Evolutionary conservation across 1,140 invertebrate genomes (phyloP).

Genomic region (Ptiloglossa arizonensis): DNA sequence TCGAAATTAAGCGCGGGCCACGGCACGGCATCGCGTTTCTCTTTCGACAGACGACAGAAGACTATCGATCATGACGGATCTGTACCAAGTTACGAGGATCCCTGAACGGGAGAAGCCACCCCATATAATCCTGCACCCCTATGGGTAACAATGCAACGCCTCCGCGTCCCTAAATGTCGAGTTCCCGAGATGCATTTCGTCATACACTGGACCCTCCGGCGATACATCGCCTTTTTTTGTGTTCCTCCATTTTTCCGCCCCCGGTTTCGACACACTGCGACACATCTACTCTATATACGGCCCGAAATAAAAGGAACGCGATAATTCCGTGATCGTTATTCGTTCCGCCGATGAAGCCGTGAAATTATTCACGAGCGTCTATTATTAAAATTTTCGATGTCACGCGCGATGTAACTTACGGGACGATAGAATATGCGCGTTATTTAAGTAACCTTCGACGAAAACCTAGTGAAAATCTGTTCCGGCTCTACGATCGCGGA

Average conservation of each 20-base stretch:
- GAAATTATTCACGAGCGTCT: background rate
- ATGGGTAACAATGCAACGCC: conserved; percentile 73
- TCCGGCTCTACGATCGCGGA: too few relatives aligned
- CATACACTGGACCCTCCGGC: conserved; percentile 62
- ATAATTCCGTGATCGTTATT: conserved; percentile 13
- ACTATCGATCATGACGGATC: conserved; percentile 78
- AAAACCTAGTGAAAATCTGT: too few relatives aligned
- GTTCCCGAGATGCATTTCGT: conserved; percentile 69
- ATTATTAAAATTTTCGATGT: background rate
- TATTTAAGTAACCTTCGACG: too few relatives aligned
- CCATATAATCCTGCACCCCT: conserved; percentile 74
- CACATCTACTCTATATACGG: background rate
- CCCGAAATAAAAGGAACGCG: background rate
- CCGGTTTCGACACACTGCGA: conserved; percentile 16
- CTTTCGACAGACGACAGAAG: conserved; percentile 65
- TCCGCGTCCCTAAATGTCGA: conserved; percentile 63
- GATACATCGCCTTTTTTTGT: conserved; percentile 44
- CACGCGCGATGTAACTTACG: too few relatives aligned
- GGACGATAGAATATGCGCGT: background rate
- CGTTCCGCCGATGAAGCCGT: background rate
- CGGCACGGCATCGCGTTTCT: conserved; percentile 58
- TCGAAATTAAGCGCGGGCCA: conserved; percentile 8
- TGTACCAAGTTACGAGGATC: conserved; percentile 68
- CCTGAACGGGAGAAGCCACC: conserved; percentile 63
- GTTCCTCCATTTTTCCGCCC: background rate